These are phyloP conservation scores for Gallinago nigripennis DNA, from an alignment of 2,797 vertebrate genomes.

Conservation along the genomic window DNA sequence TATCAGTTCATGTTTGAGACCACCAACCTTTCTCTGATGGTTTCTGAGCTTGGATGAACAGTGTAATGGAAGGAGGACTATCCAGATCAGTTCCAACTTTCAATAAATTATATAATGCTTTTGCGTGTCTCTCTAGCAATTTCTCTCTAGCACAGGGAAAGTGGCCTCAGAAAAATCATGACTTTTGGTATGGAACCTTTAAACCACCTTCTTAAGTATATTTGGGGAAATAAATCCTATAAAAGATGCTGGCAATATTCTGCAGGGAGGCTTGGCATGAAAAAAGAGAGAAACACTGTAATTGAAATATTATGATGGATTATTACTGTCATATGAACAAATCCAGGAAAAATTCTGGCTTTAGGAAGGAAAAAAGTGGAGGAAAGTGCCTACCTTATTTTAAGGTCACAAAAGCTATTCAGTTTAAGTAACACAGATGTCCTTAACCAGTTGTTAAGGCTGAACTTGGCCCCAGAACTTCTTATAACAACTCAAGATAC, in stretches of 20 bases:
- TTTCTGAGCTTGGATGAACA: neutral
- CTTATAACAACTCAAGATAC: neutral
- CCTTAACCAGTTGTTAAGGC: neutral
- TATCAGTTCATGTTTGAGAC: constrained; percentile 11
- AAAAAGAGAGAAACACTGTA: neutral
- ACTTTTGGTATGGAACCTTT: neutral
- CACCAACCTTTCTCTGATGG: constrained; percentile 6
- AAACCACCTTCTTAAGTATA: neutral
- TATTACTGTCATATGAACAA: neutral
- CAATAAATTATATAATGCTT: neutral
- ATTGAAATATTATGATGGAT: neutral
- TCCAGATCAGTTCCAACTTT: neutral
- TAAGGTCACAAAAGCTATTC: neutral
- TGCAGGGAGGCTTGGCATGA: neutral
- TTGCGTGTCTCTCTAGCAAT: neutral
- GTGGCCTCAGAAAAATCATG: neutral
- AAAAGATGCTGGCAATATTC: neutral
- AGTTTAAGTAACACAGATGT: neutral
- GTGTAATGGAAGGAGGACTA: neutral
- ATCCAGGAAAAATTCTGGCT: neutral
- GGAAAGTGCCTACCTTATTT: neutral
- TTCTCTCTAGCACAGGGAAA: neutral
- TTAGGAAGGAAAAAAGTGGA: neutral
- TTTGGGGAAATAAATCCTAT: neutral
- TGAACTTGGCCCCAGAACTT: neutral